These are phyloP conservation scores for Ursus arctos DNA, from an alignment of 2,113 vertebrate genomes.

Conservation along the genomic window DNA sequence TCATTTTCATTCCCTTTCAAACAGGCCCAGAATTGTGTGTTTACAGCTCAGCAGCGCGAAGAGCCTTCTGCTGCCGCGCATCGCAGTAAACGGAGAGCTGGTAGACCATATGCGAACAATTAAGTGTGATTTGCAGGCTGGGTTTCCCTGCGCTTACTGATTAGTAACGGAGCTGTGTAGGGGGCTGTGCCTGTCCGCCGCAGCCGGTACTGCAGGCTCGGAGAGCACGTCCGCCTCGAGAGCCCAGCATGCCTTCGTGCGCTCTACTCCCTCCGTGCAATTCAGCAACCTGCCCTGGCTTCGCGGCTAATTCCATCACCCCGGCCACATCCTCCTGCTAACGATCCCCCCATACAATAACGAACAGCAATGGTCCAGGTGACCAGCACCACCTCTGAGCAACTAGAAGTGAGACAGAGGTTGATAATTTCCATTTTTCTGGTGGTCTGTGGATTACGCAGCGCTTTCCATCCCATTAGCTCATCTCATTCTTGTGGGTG, in stretches of 20 bases:
- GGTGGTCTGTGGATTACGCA: not conserved
- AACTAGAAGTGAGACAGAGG: not conserved
- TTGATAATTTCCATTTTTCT: not conserved
- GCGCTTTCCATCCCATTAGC: not conserved
- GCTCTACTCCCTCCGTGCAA: too few species aligned
- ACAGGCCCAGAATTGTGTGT: not conserved
- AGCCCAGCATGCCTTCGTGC: not conserved
- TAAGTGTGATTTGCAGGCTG: not conserved
- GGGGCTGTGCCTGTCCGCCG: not conserved
- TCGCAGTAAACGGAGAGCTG: rapidly evolving
- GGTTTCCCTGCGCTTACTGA: not conserved
- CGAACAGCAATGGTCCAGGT: not conserved
- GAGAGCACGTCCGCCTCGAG: not conserved
- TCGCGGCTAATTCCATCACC: not conserved
- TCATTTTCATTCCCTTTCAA: not conserved
- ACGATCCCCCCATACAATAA: not conserved
- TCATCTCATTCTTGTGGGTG: too few species aligned
- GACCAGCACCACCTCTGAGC: not conserved
- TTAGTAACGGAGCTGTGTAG: not conserved
- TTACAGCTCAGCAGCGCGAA: not conserved
- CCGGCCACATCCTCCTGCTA: not conserved
- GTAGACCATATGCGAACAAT: not conserved
- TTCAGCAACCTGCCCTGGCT: rapidly evolving
- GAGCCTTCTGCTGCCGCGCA: not conserved
- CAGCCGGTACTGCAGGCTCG: not conserved